Conservation (phyloP, 2,888 invertebrate species). For the Leuctra nigra region DNA sequence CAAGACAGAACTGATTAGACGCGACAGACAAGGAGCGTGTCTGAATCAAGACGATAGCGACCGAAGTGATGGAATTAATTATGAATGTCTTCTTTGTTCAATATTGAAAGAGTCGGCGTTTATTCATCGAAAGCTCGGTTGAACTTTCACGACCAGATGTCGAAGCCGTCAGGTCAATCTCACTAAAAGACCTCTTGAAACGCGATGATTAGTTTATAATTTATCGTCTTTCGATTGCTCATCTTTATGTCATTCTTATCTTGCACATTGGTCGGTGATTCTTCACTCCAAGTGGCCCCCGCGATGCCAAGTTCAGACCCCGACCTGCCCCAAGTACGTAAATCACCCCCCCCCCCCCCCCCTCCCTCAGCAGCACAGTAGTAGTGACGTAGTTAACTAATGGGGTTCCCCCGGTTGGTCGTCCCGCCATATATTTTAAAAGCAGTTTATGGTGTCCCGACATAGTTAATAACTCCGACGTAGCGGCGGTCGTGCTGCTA, state of each 20-base stretch:
- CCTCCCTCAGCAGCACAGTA: conserved; percentile 16
- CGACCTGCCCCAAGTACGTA: conserved; percentile 27
- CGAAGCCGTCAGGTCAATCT: no score
- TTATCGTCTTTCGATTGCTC: neutral
- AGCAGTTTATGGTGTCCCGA: conserved; percentile 19
- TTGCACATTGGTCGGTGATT: neutral
- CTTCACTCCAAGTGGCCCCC: conserved; percentile 20
- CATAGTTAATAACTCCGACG: conserved; percentile 16
- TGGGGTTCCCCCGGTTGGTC: conserved; percentile 23
- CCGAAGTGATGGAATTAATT: neutral
- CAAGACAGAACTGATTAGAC: no score
- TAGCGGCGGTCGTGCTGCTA: neutral
- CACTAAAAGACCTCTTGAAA: no score
- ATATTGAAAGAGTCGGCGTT: no score
- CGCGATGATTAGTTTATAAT: no score
- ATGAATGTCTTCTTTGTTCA: no score
- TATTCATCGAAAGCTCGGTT: no score
- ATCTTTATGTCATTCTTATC: neutral
- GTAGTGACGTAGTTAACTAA: conserved; percentile 25
- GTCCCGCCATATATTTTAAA: conserved; percentile 19
- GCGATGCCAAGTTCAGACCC: conserved; percentile 25
- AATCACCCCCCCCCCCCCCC: conserved; percentile 25
- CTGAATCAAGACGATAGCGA: neutral
- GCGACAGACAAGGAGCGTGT: no score
- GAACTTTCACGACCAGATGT: no score